Base-by-base conservation (phyloP, 2,888 invertebrate genomes). In the Dryobota labecula region DNA sequence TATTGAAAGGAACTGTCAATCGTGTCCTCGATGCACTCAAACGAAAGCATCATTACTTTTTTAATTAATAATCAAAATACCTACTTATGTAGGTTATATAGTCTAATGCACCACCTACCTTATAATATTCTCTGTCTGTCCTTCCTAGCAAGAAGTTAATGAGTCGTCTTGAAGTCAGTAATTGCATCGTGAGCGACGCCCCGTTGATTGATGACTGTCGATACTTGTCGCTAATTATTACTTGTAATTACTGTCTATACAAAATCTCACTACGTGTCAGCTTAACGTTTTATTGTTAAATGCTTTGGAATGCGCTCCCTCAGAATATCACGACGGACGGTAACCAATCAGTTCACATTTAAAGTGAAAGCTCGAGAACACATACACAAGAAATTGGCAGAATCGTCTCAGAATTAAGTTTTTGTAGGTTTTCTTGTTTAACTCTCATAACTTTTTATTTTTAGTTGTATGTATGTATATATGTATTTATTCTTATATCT, bases 191-290 rank as follows among this genome's bases (percentile, higher is more conserved):
- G 70, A 72, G 63, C 71, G 75, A 77, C 27, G 76, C 51, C 51
- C 43, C 49, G 36, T 49, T 84, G 84, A 83, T 80, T 78, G 73
- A 83, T 83, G 84, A 75, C 38, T 60, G 57, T 75, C 68, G 33
- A 56, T 76, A 71, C 43, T 66, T 66, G 80, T 73, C 73, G 47
- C 76, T 84, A 82, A 84, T 80, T 78, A 82, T 54, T 56, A 38
- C 30, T 56, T 38, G 75, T 84, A 80, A 84, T 82, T 71, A 78
- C 64, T 47, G 51, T 60, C 70, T 64, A 11, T 57, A 27, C 1
- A 24, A n/a, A 51, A 3, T 7, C 27, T 51, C 15, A 24, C 27
- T 2, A 47, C 15, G n/a, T 58, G 64, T 56, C 76, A 47, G 69
- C n/a, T 79, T 65, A 54, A 38, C 20, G 41, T 43, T 54, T 49